Percentiles rank a stretch among this genome's conserved stretches.
Conservation (phyloP, 92 coral and sea anemone genomes). For the Epizoanthus scotinus region DNA sequence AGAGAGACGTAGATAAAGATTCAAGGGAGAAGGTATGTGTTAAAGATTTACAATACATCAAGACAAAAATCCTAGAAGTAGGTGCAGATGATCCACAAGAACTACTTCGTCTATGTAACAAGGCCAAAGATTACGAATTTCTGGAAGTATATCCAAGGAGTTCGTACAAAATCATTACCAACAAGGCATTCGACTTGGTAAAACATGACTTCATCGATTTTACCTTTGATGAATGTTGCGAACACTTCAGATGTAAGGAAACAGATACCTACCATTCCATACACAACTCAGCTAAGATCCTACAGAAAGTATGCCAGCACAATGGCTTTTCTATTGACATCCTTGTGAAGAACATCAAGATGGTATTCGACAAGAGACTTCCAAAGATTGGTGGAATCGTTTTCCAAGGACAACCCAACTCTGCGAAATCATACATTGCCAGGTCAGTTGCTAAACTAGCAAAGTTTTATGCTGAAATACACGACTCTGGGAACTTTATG, state of each 20-base stretch:
- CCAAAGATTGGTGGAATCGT: neutral
- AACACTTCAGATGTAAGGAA: neutral
- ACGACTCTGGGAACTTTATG: neutral
- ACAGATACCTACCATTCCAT: neutral
- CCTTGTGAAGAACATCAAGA: neutral
- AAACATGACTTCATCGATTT: neutral
- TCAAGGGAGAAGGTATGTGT: neutral
- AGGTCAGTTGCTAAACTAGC: neutral
- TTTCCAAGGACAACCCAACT: conserved; percentile 24
- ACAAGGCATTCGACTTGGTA: neutral
- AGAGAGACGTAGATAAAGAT: neutral
- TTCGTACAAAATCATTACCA: neutral
- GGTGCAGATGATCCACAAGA: neutral
- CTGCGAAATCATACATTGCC: neutral
- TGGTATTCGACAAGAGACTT: neutral
- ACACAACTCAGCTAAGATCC: neutral
- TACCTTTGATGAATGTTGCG: neutral
- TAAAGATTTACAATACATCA: neutral
- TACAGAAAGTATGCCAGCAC: neutral
- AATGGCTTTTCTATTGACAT: neutral
- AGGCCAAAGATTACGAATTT: neutral
- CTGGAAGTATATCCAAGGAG: neutral
- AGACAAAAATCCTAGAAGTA: neutral
- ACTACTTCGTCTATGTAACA: neutral
- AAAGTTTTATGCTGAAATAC: neutral